Evolutionary conservation across 2,113 vertebrate genomes (phyloP).

Genomic region (Calyptommatus sinebrachiatus): DNA sequence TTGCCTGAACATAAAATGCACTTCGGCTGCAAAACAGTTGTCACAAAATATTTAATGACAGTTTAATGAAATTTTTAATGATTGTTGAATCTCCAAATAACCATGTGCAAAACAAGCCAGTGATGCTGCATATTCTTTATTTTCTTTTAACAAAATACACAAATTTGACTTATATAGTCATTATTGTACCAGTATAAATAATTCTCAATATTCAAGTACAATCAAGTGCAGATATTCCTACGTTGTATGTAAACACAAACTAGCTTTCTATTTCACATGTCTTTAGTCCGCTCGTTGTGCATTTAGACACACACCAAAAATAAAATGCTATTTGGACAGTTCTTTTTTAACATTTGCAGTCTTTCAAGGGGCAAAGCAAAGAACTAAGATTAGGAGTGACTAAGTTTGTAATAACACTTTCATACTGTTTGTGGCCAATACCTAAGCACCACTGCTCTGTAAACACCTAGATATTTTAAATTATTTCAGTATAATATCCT

Average conservation of each 20-base stretch:
- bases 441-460: constrained; percentile 52
- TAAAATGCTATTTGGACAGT: constrained; percentile 52
- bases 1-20: background rate
- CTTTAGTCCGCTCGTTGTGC: constrained; percentile 66
- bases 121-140: constrained; percentile 73
- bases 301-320: constrained; percentile 60
- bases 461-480: constrained; percentile 68
- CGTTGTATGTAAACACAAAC: constrained; percentile 81
- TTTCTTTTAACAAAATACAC: constrained; percentile 77
- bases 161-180: constrained; percentile 70
- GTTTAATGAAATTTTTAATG: background rate
- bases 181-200: constrained; percentile 82
- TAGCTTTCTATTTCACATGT: constrained; percentile 64
- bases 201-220: constrained; percentile 79
- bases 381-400: constrained; percentile 36
- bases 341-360: constrained; percentile 57
- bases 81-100: constrained; percentile 16
- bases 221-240: constrained; percentile 74
- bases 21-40: fast-evolving
- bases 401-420: constrained; percentile 58
- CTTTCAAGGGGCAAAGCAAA: constrained; percentile 58
- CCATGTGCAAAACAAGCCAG: constrained; percentile 48
- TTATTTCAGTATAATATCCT: constrained; percentile 41
- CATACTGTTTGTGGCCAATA: constrained; percentile 57
- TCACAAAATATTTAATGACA: constrained; percentile 1